Evolutionary conservation across 2,888 invertebrate genomes (phyloP), one percentile per base, ranked within the genome.

Genomic region (Trissolcus brochymenae): DNA sequence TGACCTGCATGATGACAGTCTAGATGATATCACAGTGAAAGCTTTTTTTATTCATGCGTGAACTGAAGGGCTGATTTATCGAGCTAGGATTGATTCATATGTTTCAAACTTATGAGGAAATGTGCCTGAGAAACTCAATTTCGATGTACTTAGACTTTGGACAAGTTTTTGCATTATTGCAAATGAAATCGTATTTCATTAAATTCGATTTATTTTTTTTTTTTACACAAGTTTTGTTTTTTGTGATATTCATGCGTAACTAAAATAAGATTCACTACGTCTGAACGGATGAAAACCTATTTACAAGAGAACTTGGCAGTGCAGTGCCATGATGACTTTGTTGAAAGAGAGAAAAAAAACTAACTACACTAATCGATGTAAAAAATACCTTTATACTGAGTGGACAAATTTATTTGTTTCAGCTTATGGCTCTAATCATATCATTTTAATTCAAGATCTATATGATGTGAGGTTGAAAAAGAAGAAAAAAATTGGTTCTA

Each of bases 361-460:
- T 66, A 73, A 61, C 73, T 73, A 73, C 66, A 46, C 29, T 66
- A 73, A 46, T 49, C 51, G 64, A 68, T 54, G 68, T 64, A 75
- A 75, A 60, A 46, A 75, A 41, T 4, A n/a, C 16, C 53, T 43
- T n/a, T n/a, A n/a, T n/a, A n/a, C n/a, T n/a, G n/a, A n/a, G n/a
- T 61, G 71, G 61, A 76, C 71, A 70, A 76, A 76, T 76, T 75
- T 70, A 68, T 55, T 61, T 6, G 19, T 17, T 50, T 50, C 11
- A 46, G n/a, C n/a, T 6, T 46, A 16, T 46, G n/a, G 3, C n/a
- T 46, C 4, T n/a, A 46, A 46, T 14, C n/a, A 46, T 46, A 16
- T 46, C 21, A 21, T 46, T 46, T 4, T 2, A 7, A 29, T 29
- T 7, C 2, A 6, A 29, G 4, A 29, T 29, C 29, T 6, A 6